Evolutionary conservation across 2,888 invertebrate genomes (phyloP).

Genomic region (Pachliopta kotzebuea): DNA sequence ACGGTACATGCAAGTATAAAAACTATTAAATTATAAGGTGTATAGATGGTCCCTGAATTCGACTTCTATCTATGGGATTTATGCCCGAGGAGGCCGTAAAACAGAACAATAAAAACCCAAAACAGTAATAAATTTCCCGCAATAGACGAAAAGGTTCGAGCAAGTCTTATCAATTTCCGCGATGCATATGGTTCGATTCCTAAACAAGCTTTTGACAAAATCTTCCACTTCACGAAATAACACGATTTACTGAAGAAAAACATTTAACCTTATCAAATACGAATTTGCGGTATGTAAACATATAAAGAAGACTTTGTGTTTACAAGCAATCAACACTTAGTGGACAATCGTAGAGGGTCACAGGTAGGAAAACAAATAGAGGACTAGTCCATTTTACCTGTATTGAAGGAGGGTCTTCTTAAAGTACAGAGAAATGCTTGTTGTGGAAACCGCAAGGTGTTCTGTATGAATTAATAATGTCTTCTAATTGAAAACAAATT

Average conservation of each 20-base stretch:
- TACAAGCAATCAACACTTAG: slow-evolving; percentile 78
- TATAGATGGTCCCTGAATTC: slow-evolving; percentile 74
- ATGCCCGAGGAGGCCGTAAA: slow-evolving; percentile 79
- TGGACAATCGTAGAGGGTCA: slow-evolving; percentile 72
- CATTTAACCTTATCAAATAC: slow-evolving; percentile 34
- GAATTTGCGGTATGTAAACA: slow-evolving; percentile 46
- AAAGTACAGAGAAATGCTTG: slow-evolving; percentile 67
- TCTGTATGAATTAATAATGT: slow-evolving; percentile 75
- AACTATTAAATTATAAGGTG: slow-evolving; percentile 51
- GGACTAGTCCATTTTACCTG: slow-evolving; percentile 59
- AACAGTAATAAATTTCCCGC: slow-evolving; percentile 81
- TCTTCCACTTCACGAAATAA: slow-evolving; percentile 37
- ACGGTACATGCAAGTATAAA: neutral
- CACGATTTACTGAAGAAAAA: slow-evolving; percentile 5
- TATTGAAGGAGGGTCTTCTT: slow-evolving; percentile 67
- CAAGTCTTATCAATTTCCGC: slow-evolving; percentile 79
- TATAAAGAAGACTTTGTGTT: slow-evolving; percentile 64
- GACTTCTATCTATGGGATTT: slow-evolving; percentile 79
- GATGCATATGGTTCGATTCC: slow-evolving; percentile 69
- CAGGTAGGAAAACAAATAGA: slow-evolving; percentile 75
- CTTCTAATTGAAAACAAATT: slow-evolving; percentile 72
- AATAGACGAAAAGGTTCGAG: slow-evolving; percentile 80
- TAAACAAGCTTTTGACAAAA: slow-evolving; percentile 76
- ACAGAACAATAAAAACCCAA: slow-evolving; percentile 82
- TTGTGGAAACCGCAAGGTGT: slow-evolving; percentile 60